These are phyloP conservation scores for Acanthaster planci DNA, from an alignment of 35 echinoderm and acorn worm species.

Conservation along the genomic window DNA sequence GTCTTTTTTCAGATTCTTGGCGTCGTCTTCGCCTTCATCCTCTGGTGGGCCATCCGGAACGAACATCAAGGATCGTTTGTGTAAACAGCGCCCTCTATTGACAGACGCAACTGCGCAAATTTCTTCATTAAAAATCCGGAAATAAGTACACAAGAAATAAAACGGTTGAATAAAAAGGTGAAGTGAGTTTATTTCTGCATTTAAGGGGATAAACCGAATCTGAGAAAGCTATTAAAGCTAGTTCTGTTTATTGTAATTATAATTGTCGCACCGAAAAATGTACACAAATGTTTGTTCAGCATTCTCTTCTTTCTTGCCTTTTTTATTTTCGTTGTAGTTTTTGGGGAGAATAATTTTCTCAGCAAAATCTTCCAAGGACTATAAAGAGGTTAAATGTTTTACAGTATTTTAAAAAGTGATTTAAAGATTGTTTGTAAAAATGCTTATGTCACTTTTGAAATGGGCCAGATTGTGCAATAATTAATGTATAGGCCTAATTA, in stretches of 20 bases:
- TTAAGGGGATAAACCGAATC: too few relatives aligned
- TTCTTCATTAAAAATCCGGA: background rate
- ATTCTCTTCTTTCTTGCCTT: too few relatives aligned
- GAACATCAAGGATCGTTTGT: background rate
- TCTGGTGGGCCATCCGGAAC: constrained; percentile 1
- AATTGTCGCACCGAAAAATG: too few relatives aligned
- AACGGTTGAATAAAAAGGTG: background rate
- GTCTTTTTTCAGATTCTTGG: constrained; percentile 44
- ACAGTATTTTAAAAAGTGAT: background rate
- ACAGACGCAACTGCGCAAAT: background rate
- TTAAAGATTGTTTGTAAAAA: background rate
- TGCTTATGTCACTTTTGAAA: background rate
- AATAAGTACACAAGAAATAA: background rate
- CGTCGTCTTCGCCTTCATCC: constrained; percentile 40
- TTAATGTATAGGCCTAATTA: too few relatives aligned
- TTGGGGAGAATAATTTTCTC: too few relatives aligned
- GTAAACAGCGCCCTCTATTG: constrained; percentile 3
- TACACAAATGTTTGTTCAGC: too few relatives aligned
- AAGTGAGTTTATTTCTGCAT: too few relatives aligned
- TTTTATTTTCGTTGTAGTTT: too few relatives aligned
- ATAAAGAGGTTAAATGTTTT: background rate
- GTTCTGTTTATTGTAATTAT: too few relatives aligned
- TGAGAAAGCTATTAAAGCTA: too few relatives aligned
- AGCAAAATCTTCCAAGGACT: too few relatives aligned
- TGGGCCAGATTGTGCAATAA: constrained; percentile 22